Conservation (phyloP, 2,113 vertebrate species). For the Nanger granti region DNA sequence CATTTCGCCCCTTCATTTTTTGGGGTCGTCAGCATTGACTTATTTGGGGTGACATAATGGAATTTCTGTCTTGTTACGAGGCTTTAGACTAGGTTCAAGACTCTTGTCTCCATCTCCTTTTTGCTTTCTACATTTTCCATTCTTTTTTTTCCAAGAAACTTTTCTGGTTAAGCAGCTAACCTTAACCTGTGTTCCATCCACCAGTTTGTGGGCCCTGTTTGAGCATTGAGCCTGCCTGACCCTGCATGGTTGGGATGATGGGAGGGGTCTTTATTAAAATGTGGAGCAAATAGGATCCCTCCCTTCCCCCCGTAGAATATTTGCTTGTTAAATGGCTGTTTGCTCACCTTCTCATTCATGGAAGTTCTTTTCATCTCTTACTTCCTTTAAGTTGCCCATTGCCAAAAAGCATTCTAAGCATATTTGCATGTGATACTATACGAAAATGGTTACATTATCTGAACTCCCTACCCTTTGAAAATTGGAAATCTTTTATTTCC, state of each 20-base stretch:
- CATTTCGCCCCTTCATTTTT: not conserved
- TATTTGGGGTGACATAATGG: not conserved
- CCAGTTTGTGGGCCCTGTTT: not conserved
- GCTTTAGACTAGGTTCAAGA: conserved; percentile 11
- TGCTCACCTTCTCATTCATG: not conserved
- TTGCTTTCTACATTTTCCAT: conserved; percentile 26
- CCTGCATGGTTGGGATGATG: conserved; percentile 49
- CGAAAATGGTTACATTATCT: not conserved
- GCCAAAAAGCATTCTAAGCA: conserved; percentile 9
- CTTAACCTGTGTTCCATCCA: not conserved
- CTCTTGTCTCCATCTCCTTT: not conserved
- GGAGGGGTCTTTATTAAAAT: conserved; percentile 20
- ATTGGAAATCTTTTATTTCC: not conserved
- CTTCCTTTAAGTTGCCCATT: conserved; percentile 20
- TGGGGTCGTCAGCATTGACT: not conserved
- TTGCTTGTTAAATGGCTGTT: conserved; percentile 7
- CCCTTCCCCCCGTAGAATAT: not conserved
- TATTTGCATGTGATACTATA: conserved; percentile 51
- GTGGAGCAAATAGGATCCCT: not conserved
- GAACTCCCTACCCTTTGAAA: conserved; percentile 20
- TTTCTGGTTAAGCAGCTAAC: conserved; percentile 17
- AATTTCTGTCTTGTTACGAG: conserved; percentile 27
- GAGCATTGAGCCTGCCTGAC: conserved; percentile 4
- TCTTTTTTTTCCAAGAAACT: conserved; percentile 33
- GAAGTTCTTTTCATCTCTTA: conserved; percentile 32